phyloP scores from a whole-genome alignment of 2,113 vertebrate genomes.

The Zosterops japonicus region DNA sequence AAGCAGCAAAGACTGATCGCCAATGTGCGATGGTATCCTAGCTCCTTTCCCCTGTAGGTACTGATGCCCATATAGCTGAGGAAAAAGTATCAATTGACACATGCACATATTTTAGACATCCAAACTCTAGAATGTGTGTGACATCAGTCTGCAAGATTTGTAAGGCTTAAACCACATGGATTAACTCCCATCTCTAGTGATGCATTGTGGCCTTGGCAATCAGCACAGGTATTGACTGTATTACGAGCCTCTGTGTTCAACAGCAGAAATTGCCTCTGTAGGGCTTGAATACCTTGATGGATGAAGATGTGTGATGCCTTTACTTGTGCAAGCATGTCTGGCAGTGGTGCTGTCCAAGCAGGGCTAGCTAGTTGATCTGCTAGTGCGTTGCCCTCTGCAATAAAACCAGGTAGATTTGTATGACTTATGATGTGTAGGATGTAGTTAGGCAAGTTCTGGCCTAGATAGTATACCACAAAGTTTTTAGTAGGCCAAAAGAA shows the following conservation, averaged over 20 bases:
- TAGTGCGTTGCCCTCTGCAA: too few species aligned
- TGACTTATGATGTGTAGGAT: too few species aligned
- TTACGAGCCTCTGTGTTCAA: too few species aligned
- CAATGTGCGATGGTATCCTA: background rate
- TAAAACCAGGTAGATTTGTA: too few species aligned
- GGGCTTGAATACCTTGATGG: too few species aligned
- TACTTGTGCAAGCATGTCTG: too few species aligned
- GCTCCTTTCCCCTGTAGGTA: background rate
- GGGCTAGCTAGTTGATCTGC: too few species aligned
- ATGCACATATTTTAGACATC: background rate
- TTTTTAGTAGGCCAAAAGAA: background rate
- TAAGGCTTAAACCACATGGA: background rate
- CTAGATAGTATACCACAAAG: background rate
- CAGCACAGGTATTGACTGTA: background rate
- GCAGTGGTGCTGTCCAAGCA: too few species aligned
- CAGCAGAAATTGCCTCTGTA: too few species aligned
- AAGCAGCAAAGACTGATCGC: background rate
- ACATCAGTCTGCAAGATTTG: background rate
- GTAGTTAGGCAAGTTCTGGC: background rate
- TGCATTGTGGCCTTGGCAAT: background rate
- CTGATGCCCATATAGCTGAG: background rate
- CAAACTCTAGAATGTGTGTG: background rate
- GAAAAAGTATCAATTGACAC: background rate
- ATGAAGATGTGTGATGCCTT: too few species aligned
- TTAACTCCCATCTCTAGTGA: background rate